Evolutionary conservation across 2,797 vertebrate species (phyloP), one percentile per base, ranked within the genome.

Genomic region (Clamator glandarius): DNA sequence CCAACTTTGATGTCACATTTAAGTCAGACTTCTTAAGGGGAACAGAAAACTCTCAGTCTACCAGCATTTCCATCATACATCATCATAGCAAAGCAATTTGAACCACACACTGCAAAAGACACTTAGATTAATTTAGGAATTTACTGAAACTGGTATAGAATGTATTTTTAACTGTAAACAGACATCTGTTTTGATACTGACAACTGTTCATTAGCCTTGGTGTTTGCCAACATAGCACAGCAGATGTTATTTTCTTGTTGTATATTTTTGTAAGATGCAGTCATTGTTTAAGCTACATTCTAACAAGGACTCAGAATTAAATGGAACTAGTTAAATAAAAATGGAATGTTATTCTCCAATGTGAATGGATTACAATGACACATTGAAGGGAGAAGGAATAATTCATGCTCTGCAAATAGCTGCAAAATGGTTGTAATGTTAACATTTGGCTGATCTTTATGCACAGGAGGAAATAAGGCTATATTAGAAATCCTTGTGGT

Each of bases 181-280:
- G 90, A 96, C 91, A 96, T 96, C 91, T 96, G 86, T 80, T 87
- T 55, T 73, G 64, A 87, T 81, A 73, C 66, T 78, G 91, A 41
- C 58, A 93, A 70, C 70, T 89, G 48, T 89, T 73, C 92, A 62
- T 94, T 78, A 96, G 89, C 62, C 25, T 72, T 92, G 24, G 83
- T 80, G 89, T 67, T 84, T 79, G 73, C 95, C 93, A 72, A 58
- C 79, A 48, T 3, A 92, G 91, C 58, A 11, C 46, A 90, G 74
- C 94, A 97, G 95, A 96, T 94, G 96, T 96, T 94, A 91, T 92
- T 93, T 95, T 92, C 87, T 87, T 92, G 33, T 96, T 87, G 76
- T 63, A 39, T 96, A 48, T 85, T 87, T 95, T 89, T 74, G 52
- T 84, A 87, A 73, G 94, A 96, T 91, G 88, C 1, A 75, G 94